A percentile compares a stretch with the other conserved stretches of the same genome.
phyloP scores from a whole-genome alignment of 2,888 invertebrate genomes.

The Polymixis flavicincta region DNA sequence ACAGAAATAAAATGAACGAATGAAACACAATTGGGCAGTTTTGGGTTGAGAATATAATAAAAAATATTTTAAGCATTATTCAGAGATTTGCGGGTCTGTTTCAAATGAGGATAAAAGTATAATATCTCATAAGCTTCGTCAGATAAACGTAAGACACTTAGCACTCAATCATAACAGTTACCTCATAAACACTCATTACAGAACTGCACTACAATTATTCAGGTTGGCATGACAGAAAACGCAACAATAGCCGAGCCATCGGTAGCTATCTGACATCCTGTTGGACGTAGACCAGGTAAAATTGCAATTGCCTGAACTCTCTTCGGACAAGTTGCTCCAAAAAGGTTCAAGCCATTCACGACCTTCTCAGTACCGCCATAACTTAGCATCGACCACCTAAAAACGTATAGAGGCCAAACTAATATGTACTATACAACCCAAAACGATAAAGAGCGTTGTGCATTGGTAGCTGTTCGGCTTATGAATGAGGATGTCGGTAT shows the following conservation, averaged over 20 bases:
- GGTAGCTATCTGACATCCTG: slow-evolving; percentile 72
- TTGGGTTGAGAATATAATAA: slow-evolving; percentile 45
- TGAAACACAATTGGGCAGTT: slow-evolving; percentile 65
- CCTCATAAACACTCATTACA: slow-evolving; percentile 34
- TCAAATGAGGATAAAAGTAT: not conserved
- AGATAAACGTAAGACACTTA: not conserved
- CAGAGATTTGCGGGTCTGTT: slow-evolving; percentile 6
- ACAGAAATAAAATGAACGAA: slow-evolving; percentile 63
- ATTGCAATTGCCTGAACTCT: slow-evolving; percentile 80
- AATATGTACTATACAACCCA: slow-evolving; percentile 70
- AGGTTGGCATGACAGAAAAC: slow-evolving; percentile 66
- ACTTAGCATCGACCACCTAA: slow-evolving; percentile 48
- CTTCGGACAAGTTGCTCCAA: slow-evolving; percentile 69
- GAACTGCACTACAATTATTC: slow-evolving; percentile 51
- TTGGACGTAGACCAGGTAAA: slow-evolving; percentile 80
- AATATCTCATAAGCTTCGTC: slow-evolving; percentile 6
- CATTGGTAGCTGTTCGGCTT: slow-evolving; percentile 60
- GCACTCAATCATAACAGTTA: slow-evolving; percentile 30
- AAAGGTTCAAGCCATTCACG: slow-evolving; percentile 73
- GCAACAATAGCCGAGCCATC: slow-evolving; percentile 64
- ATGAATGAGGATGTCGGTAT: slow-evolving; percentile 73
- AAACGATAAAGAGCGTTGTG: slow-evolving; percentile 72
- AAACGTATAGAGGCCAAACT: slow-evolving; percentile 55
- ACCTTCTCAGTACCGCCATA: slow-evolving; percentile 68
- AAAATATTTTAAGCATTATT: slow-evolving; percentile 49